These are phyloP conservation scores for Etheostoma cragini DNA, from an alignment of 2,113 vertebrate genomes.

Conservation along the genomic window DNA sequence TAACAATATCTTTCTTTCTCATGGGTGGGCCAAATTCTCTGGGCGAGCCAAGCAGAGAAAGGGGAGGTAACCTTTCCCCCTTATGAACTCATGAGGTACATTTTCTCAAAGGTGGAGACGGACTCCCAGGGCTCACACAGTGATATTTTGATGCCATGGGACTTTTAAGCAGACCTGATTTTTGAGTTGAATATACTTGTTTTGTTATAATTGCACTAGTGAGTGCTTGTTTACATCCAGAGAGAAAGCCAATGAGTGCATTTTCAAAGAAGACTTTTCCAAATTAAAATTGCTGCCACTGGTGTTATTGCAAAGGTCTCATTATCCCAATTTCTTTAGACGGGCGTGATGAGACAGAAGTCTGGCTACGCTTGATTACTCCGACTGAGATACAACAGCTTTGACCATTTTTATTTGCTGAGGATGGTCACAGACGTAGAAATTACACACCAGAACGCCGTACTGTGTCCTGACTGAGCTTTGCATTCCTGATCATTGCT, in stretches of 20 bases:
- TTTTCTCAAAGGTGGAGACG: too few relatives aligned
- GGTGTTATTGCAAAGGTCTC: conserved; percentile 33
- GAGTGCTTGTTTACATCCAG: conserved; percentile 19
- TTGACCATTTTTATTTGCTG: conserved; percentile 8
- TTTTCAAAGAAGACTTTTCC: conserved; percentile 11
- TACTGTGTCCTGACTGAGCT: background rate
- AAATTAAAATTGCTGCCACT: conserved; percentile 10
- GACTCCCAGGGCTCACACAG: too few relatives aligned
- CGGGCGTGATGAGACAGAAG: conserved; percentile 3
- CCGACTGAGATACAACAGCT: conserved; percentile 27
- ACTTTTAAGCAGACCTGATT: background rate
- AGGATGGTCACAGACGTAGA: background rate
- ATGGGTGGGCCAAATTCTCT: too few relatives aligned
- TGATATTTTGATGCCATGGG: too few relatives aligned
- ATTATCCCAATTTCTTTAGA: conserved; percentile 17
- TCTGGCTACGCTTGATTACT: background rate
- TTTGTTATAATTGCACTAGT: conserved; percentile 1
- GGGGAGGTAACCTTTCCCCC: too few relatives aligned
- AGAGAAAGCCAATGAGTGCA: conserved; percentile 13
- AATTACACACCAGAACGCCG: background rate
- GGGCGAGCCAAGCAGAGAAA: too few relatives aligned
- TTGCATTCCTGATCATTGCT: background rate
- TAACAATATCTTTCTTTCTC: too few relatives aligned
- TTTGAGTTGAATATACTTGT: background rate
- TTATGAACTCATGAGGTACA: too few relatives aligned